Evolutionary conservation across 2,797 vertebrate genomes (phyloP).

Genomic region (Macroramphosus scolopax): DNA sequence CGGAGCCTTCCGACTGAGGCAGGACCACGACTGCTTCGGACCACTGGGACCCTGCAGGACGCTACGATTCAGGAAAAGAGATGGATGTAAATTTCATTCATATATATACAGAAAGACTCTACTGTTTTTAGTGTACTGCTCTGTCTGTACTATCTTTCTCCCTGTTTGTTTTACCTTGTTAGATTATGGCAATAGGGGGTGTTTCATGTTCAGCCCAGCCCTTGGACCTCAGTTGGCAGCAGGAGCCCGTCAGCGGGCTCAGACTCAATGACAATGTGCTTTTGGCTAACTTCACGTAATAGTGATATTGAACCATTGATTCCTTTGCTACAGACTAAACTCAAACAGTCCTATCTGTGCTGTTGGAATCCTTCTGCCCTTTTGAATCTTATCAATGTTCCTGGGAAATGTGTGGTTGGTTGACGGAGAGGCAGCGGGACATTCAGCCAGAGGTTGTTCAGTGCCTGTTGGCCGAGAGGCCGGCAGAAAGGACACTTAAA

Average conservation of each 20-base stretch:
- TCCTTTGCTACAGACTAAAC: slow-evolving; percentile 45
- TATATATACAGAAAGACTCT: slow-evolving; percentile 55
- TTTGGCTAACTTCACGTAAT: slow-evolving; percentile 52
- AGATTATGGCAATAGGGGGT: slow-evolving; percentile 33
- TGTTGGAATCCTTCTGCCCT: slow-evolving; percentile 43
- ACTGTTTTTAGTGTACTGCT: slow-evolving; percentile 63
- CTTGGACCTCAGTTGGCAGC: slow-evolving; percentile 64
- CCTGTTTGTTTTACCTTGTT: slow-evolving; percentile 60
- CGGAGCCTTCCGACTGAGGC: slow-evolving; percentile 34
- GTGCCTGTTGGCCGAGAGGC: slow-evolving; percentile 32
- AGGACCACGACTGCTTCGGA: slow-evolving; percentile 37
- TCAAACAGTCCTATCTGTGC: slow-evolving; percentile 47
- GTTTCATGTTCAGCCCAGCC: slow-evolving; percentile 57
- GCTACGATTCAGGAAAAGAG: slow-evolving; percentile 44
- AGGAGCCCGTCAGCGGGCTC: slow-evolving; percentile 45
- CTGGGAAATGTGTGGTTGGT: slow-evolving; percentile 46
- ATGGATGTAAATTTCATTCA: slow-evolving; percentile 77
- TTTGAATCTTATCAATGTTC: slow-evolving; percentile 55
- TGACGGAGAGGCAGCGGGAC: slow-evolving; percentile 15
- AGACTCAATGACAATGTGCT: slow-evolving; percentile 53
- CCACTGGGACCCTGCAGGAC: slow-evolving; percentile 45
- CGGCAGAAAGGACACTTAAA: slow-evolving; percentile 17
- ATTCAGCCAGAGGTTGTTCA: slow-evolving; percentile 19
- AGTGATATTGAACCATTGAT: slow-evolving; percentile 46
- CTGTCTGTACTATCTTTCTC: slow-evolving; percentile 69